Base-by-base conservation (phyloP, 2,888 invertebrate species). In the Dolichopus griseipennis region DNA sequence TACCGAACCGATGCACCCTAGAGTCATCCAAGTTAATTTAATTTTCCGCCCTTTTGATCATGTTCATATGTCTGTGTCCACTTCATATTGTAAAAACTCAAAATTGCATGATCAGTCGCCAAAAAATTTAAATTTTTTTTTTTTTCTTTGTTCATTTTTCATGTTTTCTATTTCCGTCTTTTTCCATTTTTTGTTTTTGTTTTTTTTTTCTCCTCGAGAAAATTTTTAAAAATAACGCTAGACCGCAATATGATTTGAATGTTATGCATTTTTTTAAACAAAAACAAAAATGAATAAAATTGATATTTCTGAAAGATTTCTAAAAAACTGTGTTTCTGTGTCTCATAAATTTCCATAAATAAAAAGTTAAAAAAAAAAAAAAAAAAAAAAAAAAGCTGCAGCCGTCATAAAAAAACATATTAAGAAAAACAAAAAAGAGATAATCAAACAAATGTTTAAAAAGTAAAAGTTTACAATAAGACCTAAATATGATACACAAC, bases 321-420 rank as follows among this genome's bases (percentile, higher is more conserved):
- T 52, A 18, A 52, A 52, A 52, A 52, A 52, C 52, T 52, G 52
- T 52, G 52, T 52, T 52, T 52, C 52, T 52, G 52, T 52, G 52
- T 52, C 52, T 52, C 52, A 52, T 52, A 52, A 52, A 52, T 52
- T 15, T 52, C 52, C 52, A 52, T 52, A 52, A 52, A 52, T 52
- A 52, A 52, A 37, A 37, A 37, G 10, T 37, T 37, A 2, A 12
- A 37, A 37, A 37, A 37, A 8, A 37, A 37, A 37, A 8, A 37
- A 52, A 52, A 9, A 52, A 52, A n/a, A 1, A 18, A 18, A 52
- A 52, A 52, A 52, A 52, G 15, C 9, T 52, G 52, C 52, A 52
- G 15, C 18, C 9, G 15, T 41, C 41, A 41, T 15, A 41, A 9
- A 41, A 41, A 12, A 41, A 41, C 9, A 41, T 5, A n/a, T 9